Conservation (phyloP, 30 jellyfish, hydroid and myxozoan species). For the Mastigias papua region DNA sequence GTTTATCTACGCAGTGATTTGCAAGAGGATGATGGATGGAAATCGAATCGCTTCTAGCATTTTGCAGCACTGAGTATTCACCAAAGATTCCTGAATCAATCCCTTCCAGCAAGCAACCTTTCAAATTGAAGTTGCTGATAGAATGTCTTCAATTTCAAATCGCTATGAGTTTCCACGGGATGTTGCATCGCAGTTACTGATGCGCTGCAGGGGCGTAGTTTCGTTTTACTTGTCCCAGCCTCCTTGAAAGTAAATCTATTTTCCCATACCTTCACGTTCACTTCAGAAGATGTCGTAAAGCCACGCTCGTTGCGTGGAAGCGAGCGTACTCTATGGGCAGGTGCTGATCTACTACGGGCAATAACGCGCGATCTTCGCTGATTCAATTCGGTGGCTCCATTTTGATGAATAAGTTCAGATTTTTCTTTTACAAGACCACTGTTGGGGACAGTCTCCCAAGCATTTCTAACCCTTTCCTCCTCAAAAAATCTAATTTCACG, state of each 20-base stretch:
- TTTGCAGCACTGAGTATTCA: neutral
- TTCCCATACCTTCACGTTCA: constrained; percentile 38
- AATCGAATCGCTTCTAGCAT: neutral
- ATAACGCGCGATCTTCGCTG: constrained; percentile 31
- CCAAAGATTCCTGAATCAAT: neutral
- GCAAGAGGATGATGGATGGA: neutral
- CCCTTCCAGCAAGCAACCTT: constrained; percentile 33
- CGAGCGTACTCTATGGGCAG: constrained; percentile 78
- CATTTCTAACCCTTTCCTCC: constrained; percentile 9
- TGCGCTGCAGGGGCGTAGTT: constrained; percentile 64
- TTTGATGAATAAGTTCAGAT: constrained; percentile 3
- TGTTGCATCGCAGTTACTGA: constrained; percentile 35
- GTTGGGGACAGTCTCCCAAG: constrained; percentile 23
- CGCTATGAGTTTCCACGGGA: constrained; percentile 37
- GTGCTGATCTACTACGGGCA: constrained; percentile 88
- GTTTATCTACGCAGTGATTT: too few species aligned
- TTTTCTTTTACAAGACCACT: constrained; percentile 7
- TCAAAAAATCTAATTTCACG: neutral
- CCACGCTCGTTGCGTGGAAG: constrained; percentile 78
- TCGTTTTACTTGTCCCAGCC: neutral
- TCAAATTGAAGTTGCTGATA: constrained; percentile 72
- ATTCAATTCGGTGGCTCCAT: neutral
- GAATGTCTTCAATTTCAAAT: constrained; percentile 68
- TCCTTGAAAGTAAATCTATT: constrained; percentile 41
- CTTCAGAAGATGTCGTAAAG: constrained; percentile 75